Evolutionary conservation across 2,888 invertebrate genomes (phyloP), one percentile per base, ranked within the genome.

Genomic region (Chelonus formosanus): DNA sequence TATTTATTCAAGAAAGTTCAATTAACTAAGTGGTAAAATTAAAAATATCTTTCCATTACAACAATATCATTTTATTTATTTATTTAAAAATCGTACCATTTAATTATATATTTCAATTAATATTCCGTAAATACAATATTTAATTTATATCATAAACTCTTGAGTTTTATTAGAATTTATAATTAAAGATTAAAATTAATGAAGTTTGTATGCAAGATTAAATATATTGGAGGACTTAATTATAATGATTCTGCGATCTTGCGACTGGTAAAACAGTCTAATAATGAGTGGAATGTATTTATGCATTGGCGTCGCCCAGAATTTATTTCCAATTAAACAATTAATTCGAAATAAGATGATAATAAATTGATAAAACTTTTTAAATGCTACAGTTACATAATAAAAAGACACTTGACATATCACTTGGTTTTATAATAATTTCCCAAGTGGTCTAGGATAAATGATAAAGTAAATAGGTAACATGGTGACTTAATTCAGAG

Each of bases 101-200:
- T 20, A 10, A 8, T n/a, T 48, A 5, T 48, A n/a, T 48, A 8
- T 20, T 52, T 32, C 1, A 32, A 52, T 8, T 52, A 52, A 6
- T 52, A 5, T 8, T 52, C 31, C 6, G 31, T 52, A 52, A 52
- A 52, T 31, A 32, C 5, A 52, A 52, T 32, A 52, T 8, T 32
- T 52, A 32, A 52, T 34, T 52, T 34, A 35, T 58, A 58, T 47
- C 45, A 10, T 35, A 58, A 58, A 45, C 47, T 45, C 34, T 47
- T n/a, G 47, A n/a, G 34, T 45, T 58, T 48, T 58, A 58, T 47
- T 47, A 58, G 47, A 1, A 40, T 40, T 40, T 6, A 40, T 47
- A 63, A 65, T 65, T 65, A 67, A 71, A 70, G 71, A 72, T 73
- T 75, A 72, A 75, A 77, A 74, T 75, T 70, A 77, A 77, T 73